Percentiles rank a stretch among this genome's conserved stretches.
phyloP scores from a whole-genome alignment of 1,140 invertebrate species.

The Zaprionus taronus region DNA sequence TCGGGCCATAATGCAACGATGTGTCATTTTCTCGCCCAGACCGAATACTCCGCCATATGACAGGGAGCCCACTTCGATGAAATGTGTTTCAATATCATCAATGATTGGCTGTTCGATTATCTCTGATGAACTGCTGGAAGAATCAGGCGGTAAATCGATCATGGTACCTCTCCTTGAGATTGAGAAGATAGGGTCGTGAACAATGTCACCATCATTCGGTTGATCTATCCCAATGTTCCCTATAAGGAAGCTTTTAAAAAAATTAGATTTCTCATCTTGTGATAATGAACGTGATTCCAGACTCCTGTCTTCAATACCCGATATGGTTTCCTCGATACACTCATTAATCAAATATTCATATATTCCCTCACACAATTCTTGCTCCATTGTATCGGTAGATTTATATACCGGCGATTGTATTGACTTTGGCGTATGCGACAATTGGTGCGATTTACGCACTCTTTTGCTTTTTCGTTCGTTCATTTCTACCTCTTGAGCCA shows the following conservation, averaged over 20 bases:
- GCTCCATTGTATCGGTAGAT: background rate
- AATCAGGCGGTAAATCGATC: background rate
- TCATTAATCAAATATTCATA: background rate
- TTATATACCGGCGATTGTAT: background rate
- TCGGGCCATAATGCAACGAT: slow-evolving; percentile 86
- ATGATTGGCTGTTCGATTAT: fast-evolving
- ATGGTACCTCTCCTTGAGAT: too few species aligned
- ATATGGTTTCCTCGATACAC: background rate
- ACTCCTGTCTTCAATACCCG: background rate
- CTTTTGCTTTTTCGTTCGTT: background rate
- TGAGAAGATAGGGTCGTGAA: too few species aligned
- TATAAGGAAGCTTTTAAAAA: too few species aligned
- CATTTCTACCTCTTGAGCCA: background rate
- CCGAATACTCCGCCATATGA: slow-evolving; percentile 79
- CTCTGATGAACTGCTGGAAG: background rate
- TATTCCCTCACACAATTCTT: background rate
- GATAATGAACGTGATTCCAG: background rate
- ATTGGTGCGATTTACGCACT: background rate
- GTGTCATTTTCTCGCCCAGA: slow-evolving; percentile 85
- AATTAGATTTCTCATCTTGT: too few species aligned
- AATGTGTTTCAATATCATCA: slow-evolving; percentile 53
- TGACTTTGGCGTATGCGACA: background rate
- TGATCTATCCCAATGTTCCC: too few species aligned
- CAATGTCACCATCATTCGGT: too few species aligned
- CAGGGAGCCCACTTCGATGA: slow-evolving; percentile 78